phyloP scores from a whole-genome alignment of 2,888 invertebrate species.

The Heliconius cydno region DNA sequence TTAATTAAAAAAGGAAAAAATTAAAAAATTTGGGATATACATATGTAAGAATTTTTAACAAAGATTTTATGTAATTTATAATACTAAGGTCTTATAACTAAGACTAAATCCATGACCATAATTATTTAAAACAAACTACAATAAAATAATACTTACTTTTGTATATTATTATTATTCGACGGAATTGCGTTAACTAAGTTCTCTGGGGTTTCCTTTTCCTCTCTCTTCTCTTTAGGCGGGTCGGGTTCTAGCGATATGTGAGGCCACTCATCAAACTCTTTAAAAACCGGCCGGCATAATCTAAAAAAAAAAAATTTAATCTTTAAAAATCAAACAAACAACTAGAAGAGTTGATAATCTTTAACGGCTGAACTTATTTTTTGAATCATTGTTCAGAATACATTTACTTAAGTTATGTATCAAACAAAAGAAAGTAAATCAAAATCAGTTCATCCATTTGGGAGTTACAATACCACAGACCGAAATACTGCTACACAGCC shows the following conservation, averaged over 20 bases:
- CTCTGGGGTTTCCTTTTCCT: conserved; percentile 63
- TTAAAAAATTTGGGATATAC: too few species aligned
- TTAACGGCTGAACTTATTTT: background rate
- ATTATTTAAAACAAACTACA: too few species aligned
- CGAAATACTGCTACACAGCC: background rate
- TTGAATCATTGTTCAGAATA: background rate
- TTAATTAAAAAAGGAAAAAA: background rate
- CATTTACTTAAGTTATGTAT: background rate
- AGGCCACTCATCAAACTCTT: conserved; percentile 86
- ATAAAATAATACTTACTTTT: conserved; percentile 62
- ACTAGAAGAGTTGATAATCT: background rate
- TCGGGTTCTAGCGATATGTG: conserved; percentile 77
- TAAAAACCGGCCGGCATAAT: conserved; percentile 84
- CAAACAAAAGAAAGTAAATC: conserved; percentile 1
- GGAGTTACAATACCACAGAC: background rate
- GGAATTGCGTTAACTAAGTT: conserved; percentile 50
- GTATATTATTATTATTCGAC: conserved; percentile 54
- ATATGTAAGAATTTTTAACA: too few species aligned
- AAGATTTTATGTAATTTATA: too few species aligned
- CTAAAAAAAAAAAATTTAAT: conserved; percentile 59
- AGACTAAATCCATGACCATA: too few species aligned
- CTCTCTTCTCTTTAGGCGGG: conserved; percentile 67
- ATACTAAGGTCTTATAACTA: too few species aligned
- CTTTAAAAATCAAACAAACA: background rate
- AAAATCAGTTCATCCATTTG: background rate